Evolutionary conservation across 2,797 vertebrate genomes (phyloP).

Genomic region (Brachyalestes nurse): DNA sequence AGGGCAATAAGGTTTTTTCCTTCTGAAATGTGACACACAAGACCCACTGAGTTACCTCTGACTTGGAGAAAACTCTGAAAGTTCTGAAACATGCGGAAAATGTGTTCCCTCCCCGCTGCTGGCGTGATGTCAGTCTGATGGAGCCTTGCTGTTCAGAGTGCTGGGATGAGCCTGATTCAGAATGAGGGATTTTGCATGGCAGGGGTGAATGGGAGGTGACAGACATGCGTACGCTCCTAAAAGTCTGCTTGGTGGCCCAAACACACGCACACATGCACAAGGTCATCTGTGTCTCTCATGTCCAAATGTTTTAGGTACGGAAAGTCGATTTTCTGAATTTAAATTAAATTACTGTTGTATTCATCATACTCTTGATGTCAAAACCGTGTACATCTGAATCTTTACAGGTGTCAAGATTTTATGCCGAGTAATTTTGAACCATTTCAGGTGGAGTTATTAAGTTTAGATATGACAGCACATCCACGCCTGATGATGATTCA

Average conservation of each 20-base stretch:
- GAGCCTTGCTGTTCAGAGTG: constrained; percentile 44
- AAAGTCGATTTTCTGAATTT: background rate
- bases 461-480: too few species aligned
- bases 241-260: background rate
- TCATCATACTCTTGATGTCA: too few species aligned
- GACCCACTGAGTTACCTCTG: background rate
- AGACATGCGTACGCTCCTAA: constrained; percentile 16
- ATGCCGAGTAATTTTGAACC: too few species aligned
- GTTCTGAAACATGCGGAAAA: background rate
- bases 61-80: constrained; percentile 7
- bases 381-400: too few species aligned
- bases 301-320: background rate
- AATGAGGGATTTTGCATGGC: constrained; percentile 42
- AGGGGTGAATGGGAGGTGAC: constrained; percentile 28
- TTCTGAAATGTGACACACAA: background rate
- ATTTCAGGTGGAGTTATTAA: too few species aligned
- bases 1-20: background rate
- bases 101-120: constrained; percentile 14
- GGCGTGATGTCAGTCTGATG: constrained; percentile 49
- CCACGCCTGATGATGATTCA: too few species aligned
- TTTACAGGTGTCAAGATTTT: too few species aligned
- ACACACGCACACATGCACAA: background rate
- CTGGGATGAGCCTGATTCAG: constrained; percentile 48
- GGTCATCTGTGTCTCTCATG: background rate
- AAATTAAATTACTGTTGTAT: too few species aligned